Percentiles rank a stretch among this genome's conserved stretches.
phyloP scores from a whole-genome alignment of 2,888 invertebrate genomes.

The Perizoma flavofasciatum region DNA sequence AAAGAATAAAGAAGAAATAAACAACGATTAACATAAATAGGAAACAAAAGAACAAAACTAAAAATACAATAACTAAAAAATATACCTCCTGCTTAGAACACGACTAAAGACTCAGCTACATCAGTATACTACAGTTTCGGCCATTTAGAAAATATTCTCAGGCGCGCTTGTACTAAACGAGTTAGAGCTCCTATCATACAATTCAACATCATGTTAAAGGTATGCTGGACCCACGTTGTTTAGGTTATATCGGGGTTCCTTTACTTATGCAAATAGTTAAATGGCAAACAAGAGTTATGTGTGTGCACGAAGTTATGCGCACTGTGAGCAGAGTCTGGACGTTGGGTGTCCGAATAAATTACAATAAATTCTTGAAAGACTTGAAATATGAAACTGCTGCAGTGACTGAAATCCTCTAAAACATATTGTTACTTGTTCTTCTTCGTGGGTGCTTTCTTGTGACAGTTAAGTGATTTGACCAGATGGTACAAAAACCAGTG shows the following conservation, averaged over 20 bases:
- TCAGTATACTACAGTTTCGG: no score
- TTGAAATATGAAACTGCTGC: slow-evolving; percentile 28
- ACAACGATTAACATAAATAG: no score
- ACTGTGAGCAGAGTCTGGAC: slow-evolving; percentile 43
- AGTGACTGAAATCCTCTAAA: background rate
- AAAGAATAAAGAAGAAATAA: no score
- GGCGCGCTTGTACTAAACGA: background rate
- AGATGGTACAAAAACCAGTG: no score
- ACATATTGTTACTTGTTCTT: no score
- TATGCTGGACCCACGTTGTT: slow-evolving; percentile 17
- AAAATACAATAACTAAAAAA: no score
- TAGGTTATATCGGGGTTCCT: slow-evolving; percentile 23
- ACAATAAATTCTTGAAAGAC: slow-evolving; percentile 56
- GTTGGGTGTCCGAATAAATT: slow-evolving; percentile 58
- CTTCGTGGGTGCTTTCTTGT: no score
- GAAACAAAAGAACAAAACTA: no score
- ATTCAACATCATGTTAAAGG: slow-evolving; percentile 31
- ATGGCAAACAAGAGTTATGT: slow-evolving; percentile 49
- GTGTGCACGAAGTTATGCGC: slow-evolving; percentile 43
- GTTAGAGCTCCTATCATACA: background rate
- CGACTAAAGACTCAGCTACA: no score
- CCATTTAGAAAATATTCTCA: no score
- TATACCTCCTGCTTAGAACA: no score
- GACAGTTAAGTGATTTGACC: no score
- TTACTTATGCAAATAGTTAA: slow-evolving; percentile 49